Conservation (phyloP, 2,113 vertebrate species). For the Hippocampus comes region DNA sequence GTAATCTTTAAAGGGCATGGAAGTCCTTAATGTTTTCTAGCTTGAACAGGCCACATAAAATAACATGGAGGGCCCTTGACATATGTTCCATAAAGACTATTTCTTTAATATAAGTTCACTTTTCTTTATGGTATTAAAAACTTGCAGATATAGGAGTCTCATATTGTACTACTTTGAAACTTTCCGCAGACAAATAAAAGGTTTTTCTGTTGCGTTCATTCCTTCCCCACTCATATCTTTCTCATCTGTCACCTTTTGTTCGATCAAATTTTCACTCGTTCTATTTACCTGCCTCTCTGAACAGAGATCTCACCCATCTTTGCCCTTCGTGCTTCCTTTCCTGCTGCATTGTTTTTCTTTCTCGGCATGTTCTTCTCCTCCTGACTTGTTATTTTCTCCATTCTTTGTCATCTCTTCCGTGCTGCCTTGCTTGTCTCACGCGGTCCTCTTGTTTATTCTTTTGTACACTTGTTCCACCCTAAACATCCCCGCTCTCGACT, state of each 20-base stretch:
- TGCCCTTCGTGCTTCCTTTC: not conserved
- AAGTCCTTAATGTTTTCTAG: not conserved
- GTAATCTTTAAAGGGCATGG: not conserved
- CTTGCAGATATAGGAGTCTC: not conserved
- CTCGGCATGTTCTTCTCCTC: slow-evolving; percentile 7
- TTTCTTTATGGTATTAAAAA: not conserved
- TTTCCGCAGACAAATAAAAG: slow-evolving; percentile 33
- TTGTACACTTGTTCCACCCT: slow-evolving; percentile 35
- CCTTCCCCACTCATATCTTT: slow-evolving; percentile 17
- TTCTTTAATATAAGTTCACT: not conserved
- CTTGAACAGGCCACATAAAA: not conserved
- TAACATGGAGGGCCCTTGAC: not conserved
- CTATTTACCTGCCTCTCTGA: slow-evolving; percentile 32
- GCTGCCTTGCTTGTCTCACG: slow-evolving; percentile 26
- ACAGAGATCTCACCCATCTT: slow-evolving; percentile 1
- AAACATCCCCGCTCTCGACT: slow-evolving; percentile 32
- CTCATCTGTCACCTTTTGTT: slow-evolving; percentile 48
- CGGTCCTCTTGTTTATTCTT: slow-evolving; percentile 31
- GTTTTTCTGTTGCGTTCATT: not conserved
- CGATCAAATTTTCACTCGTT: slow-evolving; percentile 28
- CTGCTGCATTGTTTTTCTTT: slow-evolving; percentile 6
- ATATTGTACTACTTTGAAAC: slow-evolving; percentile 12
- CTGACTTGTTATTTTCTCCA: slow-evolving; percentile 38
- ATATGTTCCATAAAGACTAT: not conserved
- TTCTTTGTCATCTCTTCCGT: slow-evolving; percentile 43